Percentiles rank a stretch among this genome's conserved stretches.
Conservation (phyloP, 2,888 invertebrate genomes). For the Tenthredo livida region DNA sequence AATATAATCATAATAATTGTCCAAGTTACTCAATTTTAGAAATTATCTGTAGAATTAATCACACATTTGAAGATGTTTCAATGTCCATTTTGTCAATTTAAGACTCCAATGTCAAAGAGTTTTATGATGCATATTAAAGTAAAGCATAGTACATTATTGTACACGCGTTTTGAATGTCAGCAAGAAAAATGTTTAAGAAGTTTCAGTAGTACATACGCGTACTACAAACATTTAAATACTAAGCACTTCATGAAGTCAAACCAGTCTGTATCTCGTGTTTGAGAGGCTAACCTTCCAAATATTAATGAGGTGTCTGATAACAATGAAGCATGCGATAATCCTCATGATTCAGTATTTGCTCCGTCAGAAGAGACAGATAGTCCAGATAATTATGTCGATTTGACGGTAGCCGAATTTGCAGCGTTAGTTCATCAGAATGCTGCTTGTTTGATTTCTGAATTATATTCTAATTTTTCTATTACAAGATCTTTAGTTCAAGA, state of each 20-base stretch:
- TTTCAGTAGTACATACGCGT: constrained; percentile 24
- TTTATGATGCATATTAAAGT: background rate
- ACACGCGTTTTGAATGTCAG: background rate
- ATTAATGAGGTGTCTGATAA: background rate
- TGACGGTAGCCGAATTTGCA: background rate
- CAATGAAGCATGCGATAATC: no score
- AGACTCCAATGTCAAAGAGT: constrained; percentile 5
- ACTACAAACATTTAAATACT: background rate
- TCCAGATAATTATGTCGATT: background rate
- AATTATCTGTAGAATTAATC: background rate
- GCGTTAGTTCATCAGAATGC: background rate
- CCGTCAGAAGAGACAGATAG: background rate
- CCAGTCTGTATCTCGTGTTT: background rate
- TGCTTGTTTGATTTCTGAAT: background rate
- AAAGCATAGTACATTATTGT: background rate
- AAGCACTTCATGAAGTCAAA: background rate
- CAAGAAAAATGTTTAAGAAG: constrained; percentile 18
- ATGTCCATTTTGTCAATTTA: constrained; percentile 50
- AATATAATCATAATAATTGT: background rate
- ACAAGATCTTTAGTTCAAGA: background rate
- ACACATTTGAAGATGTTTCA: constrained; percentile 40
- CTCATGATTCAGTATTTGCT: no score
- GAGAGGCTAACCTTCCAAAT: background rate
- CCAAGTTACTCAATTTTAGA: background rate
- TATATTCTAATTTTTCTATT: background rate